Evolutionary conservation across 2,888 invertebrate species (phyloP).

Genomic region (Drosophila testacea): DNA sequence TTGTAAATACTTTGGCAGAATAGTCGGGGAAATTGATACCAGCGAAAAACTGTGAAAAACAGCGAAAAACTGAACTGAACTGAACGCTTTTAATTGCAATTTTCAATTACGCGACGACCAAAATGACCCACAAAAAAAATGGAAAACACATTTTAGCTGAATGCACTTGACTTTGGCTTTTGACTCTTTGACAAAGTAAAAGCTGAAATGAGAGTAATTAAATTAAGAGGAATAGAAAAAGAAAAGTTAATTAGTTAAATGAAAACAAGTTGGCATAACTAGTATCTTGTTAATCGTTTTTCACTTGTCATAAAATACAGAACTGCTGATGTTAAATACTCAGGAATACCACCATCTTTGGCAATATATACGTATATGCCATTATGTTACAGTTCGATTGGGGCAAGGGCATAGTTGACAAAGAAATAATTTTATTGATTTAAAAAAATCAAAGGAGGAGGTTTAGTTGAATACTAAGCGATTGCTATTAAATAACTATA

Average conservation of each 20-base stretch:
- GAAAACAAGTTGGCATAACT: constrained; percentile 1
- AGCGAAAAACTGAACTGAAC: constrained; percentile 8
- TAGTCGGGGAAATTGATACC: constrained; percentile 20
- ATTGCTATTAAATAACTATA: no score
- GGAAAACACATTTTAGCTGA: constrained; percentile 14
- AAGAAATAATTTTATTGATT: no score
- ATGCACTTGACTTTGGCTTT: constrained; percentile 41
- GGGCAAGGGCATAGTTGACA: background rate
- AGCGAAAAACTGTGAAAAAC: constrained; percentile 22
- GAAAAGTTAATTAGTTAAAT: constrained; percentile 16
- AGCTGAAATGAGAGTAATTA: constrained; percentile 23
- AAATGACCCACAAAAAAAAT: constrained; percentile 26
- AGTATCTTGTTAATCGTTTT: background rate
- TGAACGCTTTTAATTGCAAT: constrained; percentile 63
- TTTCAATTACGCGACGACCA: constrained; percentile 66
- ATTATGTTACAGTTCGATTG: no score
- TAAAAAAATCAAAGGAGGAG: no score
- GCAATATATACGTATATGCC: no score
- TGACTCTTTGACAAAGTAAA: constrained; percentile 43
- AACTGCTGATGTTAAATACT: no score
- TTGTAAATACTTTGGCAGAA: constrained; percentile 48
- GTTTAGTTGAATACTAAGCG: no score
- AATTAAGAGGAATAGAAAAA: background rate
- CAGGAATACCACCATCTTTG: no score
- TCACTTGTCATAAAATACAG: background rate